Percentiles rank a stretch among this genome's conserved stretches.
phyloP scores from a whole-genome alignment of 2,888 invertebrate species.

The Platycnemis pennipes region DNA sequence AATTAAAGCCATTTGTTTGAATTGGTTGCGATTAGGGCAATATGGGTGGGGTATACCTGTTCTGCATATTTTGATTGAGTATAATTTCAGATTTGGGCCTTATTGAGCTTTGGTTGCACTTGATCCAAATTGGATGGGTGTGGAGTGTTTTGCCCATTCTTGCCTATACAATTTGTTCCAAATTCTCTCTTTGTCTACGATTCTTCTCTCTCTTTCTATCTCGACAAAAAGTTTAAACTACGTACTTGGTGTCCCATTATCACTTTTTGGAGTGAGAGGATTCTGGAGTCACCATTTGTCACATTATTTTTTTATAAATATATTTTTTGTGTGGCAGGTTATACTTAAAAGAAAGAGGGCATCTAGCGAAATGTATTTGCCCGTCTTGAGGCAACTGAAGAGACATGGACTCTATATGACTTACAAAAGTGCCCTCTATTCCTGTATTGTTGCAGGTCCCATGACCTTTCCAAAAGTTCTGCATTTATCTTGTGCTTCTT shows the following conservation, averaged over 20 bases:
- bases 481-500: constrained; percentile 65
- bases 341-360: constrained; percentile 64
- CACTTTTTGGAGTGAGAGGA: constrained; percentile 63
- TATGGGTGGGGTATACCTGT: background rate
- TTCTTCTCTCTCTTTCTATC: constrained; percentile 58
- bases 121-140: constrained; percentile 61
- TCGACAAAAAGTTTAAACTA: constrained; percentile 61
- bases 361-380: constrained; percentile 45
- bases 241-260: constrained; percentile 62
- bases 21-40: background rate
- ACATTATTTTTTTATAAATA: constrained; percentile 68
- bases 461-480: constrained; percentile 61
- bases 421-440: constrained; percentile 54
- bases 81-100: constrained; percentile 24
- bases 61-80: background rate
- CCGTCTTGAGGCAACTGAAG: background rate
- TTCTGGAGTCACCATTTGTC: constrained; percentile 66
- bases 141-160: constrained; percentile 65
- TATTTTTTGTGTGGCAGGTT: constrained; percentile 67
- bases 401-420: constrained; percentile 54
- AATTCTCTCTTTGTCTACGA: constrained; percentile 65
- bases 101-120: constrained; percentile 53
- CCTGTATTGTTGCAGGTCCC: constrained; percentile 60
- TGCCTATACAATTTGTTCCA: constrained; percentile 65
- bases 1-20: background rate